phyloP scores from a whole-genome alignment of 2,888 invertebrate genomes.

The Eupithecia tripunctaria region DNA sequence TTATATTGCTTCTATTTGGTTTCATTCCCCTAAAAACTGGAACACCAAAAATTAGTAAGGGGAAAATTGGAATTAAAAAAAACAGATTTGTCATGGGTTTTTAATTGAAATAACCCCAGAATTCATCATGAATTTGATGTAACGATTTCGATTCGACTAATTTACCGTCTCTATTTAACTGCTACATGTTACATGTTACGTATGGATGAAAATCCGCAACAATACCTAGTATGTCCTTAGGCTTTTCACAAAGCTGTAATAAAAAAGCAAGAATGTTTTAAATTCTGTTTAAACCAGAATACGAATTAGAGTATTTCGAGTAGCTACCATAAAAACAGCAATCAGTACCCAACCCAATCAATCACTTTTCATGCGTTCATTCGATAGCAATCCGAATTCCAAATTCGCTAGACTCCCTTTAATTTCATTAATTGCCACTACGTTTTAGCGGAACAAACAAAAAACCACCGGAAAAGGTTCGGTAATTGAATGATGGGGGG shows the following conservation, averaged over 20 bases:
- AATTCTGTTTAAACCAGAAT: background rate
- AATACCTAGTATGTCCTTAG: background rate
- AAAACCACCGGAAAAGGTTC: conserved; percentile 50
- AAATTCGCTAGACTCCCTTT: conserved; percentile 42
- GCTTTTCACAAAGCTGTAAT: background rate
- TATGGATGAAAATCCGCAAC: too few relatives aligned
- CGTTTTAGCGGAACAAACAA: conserved; percentile 48
- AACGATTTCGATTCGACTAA: background rate
- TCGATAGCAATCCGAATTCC: conserved; percentile 41
- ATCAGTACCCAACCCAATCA: conserved; percentile 34
- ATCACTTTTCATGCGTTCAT: conserved; percentile 33
- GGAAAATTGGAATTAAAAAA: too few relatives aligned
- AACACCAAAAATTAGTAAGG: too few relatives aligned
- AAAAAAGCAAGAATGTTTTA: background rate
- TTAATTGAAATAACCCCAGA: too few relatives aligned
- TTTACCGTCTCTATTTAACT: background rate
- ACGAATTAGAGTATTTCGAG: background rate
- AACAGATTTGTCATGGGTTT: too few relatives aligned
- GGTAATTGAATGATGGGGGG: conserved; percentile 60
- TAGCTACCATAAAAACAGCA: conserved; percentile 26
- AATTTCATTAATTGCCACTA: conserved; percentile 46
- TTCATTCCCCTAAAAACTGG: too few relatives aligned
- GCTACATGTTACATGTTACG: too few relatives aligned
- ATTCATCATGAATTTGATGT: background rate
- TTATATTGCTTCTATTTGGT: too few relatives aligned